phyloP scores from a whole-genome alignment of 2,888 invertebrate genomes.

The Megaustenia siamemsis region DNA sequence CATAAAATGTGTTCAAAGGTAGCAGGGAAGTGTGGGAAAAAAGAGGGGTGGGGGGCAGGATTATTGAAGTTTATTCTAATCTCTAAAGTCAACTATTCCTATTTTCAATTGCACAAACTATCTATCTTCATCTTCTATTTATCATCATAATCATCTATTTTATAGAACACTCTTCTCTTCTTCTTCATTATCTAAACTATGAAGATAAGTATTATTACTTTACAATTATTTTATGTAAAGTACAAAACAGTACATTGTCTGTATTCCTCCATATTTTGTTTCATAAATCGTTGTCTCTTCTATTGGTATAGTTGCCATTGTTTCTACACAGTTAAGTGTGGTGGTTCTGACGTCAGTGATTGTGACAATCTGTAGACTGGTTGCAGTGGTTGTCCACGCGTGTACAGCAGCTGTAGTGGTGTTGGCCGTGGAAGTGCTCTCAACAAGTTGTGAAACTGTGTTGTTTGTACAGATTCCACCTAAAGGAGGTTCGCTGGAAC shows the following conservation, averaged over 20 bases:
- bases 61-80: too few relatives aligned
- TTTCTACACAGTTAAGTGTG: not conserved
- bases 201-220: too few relatives aligned
- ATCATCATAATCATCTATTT: not conserved
- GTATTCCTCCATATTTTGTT: not conserved
- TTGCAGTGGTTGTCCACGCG: not conserved
- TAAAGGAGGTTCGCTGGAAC: not conserved
- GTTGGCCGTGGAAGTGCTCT: not conserved
- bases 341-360: slow-evolving; percentile 6
- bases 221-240: not conserved
- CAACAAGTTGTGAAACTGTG: not conserved
- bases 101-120: too few relatives aligned
- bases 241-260: slow-evolving; percentile 2
- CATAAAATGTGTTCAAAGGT: too few relatives aligned
- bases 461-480: not conserved
- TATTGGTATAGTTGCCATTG: not conserved
- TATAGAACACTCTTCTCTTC: not conserved
- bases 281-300: not conserved
- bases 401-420: not conserved
- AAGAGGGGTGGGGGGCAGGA: too few relatives aligned
- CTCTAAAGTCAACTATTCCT: too few relatives aligned
- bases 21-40: too few relatives aligned
- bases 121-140: too few relatives aligned
- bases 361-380: not conserved
- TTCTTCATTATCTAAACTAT: not conserved